A percentile compares a stretch with the other conserved stretches of the same genome.
Conservation (phyloP, 2,113 vertebrate species). For the Periophthalmus modestus region DNA sequence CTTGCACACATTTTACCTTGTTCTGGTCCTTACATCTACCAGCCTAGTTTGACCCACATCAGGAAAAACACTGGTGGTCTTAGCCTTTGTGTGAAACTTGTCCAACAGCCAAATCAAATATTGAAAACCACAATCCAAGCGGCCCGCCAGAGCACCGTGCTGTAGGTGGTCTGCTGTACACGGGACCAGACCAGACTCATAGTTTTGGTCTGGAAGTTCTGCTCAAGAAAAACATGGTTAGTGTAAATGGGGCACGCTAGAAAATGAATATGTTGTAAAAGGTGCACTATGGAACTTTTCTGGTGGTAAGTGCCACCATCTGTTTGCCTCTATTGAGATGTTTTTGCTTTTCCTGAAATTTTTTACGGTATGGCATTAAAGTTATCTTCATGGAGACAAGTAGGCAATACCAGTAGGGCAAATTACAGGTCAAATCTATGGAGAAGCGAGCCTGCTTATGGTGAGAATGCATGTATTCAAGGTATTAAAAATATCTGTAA, state of each 20-base stretch:
- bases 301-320: too few species aligned
- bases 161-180: slow-evolving; percentile 67
- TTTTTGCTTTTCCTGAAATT: too few species aligned
- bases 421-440: too few species aligned
- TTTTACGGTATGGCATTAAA: too few species aligned
- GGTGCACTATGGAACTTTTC: too few species aligned
- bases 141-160: slow-evolving; percentile 47
- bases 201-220: slow-evolving; percentile 53
- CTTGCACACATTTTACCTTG: slow-evolving; percentile 13
- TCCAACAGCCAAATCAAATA: slow-evolving; percentile 66
- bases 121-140: slow-evolving; percentile 62
- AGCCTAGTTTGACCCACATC: slow-evolving; percentile 36
- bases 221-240: slow-evolving; percentile 54
- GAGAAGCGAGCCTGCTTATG: too few species aligned
- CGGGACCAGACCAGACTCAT: slow-evolving; percentile 36
- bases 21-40: slow-evolving; percentile 19
- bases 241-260: slow-evolving; percentile 12
- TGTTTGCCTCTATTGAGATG: too few species aligned
- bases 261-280: background rate
- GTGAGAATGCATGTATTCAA: too few species aligned
- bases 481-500: too few species aligned
- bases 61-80: slow-evolving; percentile 42
- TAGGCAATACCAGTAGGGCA: too few species aligned
- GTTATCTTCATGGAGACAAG: too few species aligned
- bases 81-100: slow-evolving; percentile 52